Evolutionary conservation across 2,113 vertebrate species (phyloP).

Genomic region (Felis catus): DNA sequence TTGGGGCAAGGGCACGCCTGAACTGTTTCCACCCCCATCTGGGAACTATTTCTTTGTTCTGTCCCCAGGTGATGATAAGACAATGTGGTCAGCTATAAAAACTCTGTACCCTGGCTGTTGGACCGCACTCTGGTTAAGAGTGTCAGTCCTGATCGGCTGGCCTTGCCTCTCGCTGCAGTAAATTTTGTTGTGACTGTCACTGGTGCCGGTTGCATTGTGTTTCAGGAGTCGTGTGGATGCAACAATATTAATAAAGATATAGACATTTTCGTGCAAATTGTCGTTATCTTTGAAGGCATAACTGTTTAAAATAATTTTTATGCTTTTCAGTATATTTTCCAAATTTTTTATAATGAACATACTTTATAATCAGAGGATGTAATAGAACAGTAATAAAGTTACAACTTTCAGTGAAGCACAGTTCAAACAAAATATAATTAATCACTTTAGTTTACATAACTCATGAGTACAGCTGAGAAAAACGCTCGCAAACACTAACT

Average conservation of each 20-base stretch:
- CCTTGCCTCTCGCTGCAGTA: no score
- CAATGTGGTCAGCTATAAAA: no score
- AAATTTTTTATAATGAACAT: conserved; percentile 10
- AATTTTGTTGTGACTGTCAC: no score
- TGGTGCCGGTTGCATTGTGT: no score
- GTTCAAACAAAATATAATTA: not conserved
- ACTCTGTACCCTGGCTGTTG: no score
- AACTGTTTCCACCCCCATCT: no score
- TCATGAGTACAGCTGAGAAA: conserved; percentile 1
- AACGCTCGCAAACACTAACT: not conserved
- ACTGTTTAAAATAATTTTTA: not conserved
- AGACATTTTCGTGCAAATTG: not conserved
- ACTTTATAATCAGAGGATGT: conserved; percentile 25
- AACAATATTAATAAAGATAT: not conserved
- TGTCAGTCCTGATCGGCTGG: no score
- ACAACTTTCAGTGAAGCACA: not conserved
- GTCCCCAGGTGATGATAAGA: no score
- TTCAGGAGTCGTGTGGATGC: no score
- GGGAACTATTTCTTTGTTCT: no score
- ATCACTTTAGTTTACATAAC: not conserved
- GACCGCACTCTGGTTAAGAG: no score
- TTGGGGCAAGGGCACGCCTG: no score
- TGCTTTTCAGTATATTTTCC: not conserved
- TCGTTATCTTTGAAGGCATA: not conserved
- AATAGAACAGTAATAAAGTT: not conserved